A percentile compares a stretch with the other conserved stretches of the same genome.
phyloP scores from a whole-genome alignment of 2,888 invertebrate species.

The Pseudococcus viburni region DNA sequence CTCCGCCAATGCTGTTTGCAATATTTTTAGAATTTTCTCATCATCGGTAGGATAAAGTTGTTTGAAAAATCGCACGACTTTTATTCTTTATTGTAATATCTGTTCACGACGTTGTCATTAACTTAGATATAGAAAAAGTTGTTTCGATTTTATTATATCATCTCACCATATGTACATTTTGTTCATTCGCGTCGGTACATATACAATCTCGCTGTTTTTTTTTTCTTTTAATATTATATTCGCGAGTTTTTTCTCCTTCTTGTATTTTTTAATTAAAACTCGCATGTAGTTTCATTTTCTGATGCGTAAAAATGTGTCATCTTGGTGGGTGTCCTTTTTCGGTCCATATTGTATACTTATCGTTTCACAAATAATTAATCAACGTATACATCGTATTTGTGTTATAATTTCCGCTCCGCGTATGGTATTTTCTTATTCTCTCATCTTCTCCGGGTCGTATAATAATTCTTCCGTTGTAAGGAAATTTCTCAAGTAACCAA shows the following conservation, averaged over 20 bases:
- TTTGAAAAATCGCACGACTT: slow-evolving; percentile 57
- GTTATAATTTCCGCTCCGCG: background rate
- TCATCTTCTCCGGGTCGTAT: background rate
- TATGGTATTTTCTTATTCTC: background rate
- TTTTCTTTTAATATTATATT: background rate
- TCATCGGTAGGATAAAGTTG: slow-evolving; percentile 51
- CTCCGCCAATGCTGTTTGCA: slow-evolving; percentile 17
- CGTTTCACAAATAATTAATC: background rate
- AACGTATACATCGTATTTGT: background rate
- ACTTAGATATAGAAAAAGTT: slow-evolving; percentile 45
- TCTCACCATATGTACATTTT: slow-evolving; percentile 40
- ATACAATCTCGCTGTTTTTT: background rate
- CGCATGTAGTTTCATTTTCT: background rate
- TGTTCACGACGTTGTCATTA: slow-evolving; percentile 56
- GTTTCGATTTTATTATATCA: slow-evolving; percentile 56
- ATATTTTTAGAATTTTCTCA: slow-evolving; percentile 49
- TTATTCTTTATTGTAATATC: slow-evolving; percentile 58
- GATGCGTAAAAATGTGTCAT: background rate
- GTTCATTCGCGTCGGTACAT: background rate
- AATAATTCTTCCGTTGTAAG: slow-evolving; percentile 26
- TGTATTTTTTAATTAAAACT: background rate
- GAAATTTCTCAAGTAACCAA: slow-evolving; percentile 10
- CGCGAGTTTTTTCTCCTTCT: background rate
- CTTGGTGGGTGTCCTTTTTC: background rate
- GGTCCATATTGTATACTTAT: background rate